Conservation (phyloP, 2,797 vertebrate species). For the Danio aesculapii region DNA sequence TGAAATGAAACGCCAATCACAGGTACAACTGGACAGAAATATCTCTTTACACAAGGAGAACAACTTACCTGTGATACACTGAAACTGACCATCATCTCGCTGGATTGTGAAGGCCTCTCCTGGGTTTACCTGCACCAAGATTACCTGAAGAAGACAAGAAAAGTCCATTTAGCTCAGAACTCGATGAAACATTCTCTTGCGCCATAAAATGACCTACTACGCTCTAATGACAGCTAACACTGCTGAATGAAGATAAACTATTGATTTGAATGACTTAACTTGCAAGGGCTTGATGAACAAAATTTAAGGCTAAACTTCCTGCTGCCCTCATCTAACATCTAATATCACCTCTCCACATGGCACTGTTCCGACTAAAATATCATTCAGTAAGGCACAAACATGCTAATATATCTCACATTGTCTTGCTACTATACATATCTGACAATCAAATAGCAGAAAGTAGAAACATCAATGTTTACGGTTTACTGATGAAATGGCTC, state of each 20-base stretch:
- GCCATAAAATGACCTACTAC: not conserved
- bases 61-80: slow-evolving; percentile 96
- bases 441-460: slow-evolving; percentile 39
- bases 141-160: slow-evolving; percentile 84
- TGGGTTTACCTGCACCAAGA: slow-evolving; percentile 99
- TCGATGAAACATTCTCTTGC: not conserved
- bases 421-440: slow-evolving; percentile 18
- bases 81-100: slow-evolving; percentile 98
- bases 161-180: not conserved
- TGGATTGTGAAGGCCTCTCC: slow-evolving; percentile 99
- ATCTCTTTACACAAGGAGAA: not conserved
- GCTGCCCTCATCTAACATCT: not conserved
- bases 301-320: not conserved
- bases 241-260: slow-evolving; percentile 1
- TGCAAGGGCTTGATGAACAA: not conserved
- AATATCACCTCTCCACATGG: not conserved
- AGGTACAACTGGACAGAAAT: slow-evolving; percentile 1
- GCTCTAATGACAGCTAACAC: not conserved
- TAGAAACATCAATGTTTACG: no score
- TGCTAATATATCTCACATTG: slow-evolving; percentile 19
- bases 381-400: slow-evolving; percentile 6
- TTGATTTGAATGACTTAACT: not conserved
- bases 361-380: slow-evolving; percentile 5
- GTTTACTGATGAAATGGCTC: no score
- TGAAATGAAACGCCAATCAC: not conserved